Conservation (phyloP, 2,888 invertebrate species). For the Cheilosia grossa region DNA sequence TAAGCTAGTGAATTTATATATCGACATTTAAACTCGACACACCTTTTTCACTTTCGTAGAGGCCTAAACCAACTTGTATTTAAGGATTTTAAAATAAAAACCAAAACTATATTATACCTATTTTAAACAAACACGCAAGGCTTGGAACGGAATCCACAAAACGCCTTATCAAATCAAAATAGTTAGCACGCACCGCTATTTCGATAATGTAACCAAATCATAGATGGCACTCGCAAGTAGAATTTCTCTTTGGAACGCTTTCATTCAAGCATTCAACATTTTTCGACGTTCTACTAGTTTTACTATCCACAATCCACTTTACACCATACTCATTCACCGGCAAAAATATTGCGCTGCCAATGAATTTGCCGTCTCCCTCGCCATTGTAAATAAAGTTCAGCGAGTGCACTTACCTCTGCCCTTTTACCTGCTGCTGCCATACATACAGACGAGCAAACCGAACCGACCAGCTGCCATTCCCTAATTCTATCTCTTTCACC, state of each 20-base stretch:
- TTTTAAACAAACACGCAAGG: too few relatives aligned
- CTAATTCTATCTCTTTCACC: slow-evolving; percentile 53
- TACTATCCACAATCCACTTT: slow-evolving; percentile 29
- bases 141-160: too few relatives aligned
- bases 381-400: slow-evolving; percentile 10
- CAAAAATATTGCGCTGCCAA: background rate
- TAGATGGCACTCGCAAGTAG: slow-evolving; percentile 26
- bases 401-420: slow-evolving; percentile 40
- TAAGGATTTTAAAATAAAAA: too few relatives aligned
- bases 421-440: slow-evolving; percentile 36
- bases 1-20: too few relatives aligned
- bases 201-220: slow-evolving; percentile 12
- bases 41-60: too few relatives aligned
- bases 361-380: slow-evolving; percentile 16
- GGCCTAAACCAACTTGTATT: too few relatives aligned
- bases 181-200: too few relatives aligned
- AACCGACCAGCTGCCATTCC: slow-evolving; percentile 42
- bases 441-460: background rate
- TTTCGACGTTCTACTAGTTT: background rate
- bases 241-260: slow-evolving; percentile 13
- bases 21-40: too few relatives aligned
- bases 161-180: too few relatives aligned
- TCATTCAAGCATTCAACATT: slow-evolving; percentile 9
- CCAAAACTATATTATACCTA: too few relatives aligned
- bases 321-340: slow-evolving; percentile 4